Evolutionary conservation across 2,113 vertebrate genomes (phyloP), one percentile per base, ranked within the genome.

Genomic region (Trichomycterus rosablanca): DNA sequence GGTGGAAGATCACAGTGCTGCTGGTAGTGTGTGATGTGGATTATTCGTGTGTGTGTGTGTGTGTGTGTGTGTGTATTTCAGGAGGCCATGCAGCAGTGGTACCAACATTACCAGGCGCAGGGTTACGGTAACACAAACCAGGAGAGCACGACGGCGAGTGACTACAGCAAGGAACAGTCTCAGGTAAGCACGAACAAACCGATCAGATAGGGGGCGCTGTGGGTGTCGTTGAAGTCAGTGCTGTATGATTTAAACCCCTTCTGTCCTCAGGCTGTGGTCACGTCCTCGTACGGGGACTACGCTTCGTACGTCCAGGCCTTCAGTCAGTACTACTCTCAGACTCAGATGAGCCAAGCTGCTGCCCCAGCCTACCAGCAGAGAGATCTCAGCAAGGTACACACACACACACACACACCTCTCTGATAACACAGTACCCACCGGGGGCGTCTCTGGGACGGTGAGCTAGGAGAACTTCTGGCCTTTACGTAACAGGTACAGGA

Each of bases 11-110:
- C 16, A 46, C 16, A 37, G 28, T 59, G 10, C 26, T 30, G 26
- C 26, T 4, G n/a, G n/a, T n/a, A n/a, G n/a, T n/a, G n/a, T n/a
- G n/a, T n/a, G n/a, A n/a, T n/a, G n/a, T n/a, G n/a, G n/a, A n/a
- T n/a, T n/a, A n/a, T n/a, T n/a, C n/a, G 24, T 22, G 49, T 61
- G 23, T 70, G 56, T 54, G 22, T 60, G 43, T 22, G 44, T 61
- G 24, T 70, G 52, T 54, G 18, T 63, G 43, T 68, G 15, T 69
- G 18, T 77, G 56, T 68, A 12, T 52, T 65, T 4, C 58, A 88
- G 87, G 88, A 90, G 70, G 83, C 82, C 80, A 80, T 81, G 74
- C 89, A 88, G 80, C 86, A 89, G 57, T 90, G 86, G 87, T 91
- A 88, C 81, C 86, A 91, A 65, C 84, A 86, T 49, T 92, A 82